Conservation (phyloP, 1,140 invertebrate genomes). For the Drosophila equinoxialis region DNA sequence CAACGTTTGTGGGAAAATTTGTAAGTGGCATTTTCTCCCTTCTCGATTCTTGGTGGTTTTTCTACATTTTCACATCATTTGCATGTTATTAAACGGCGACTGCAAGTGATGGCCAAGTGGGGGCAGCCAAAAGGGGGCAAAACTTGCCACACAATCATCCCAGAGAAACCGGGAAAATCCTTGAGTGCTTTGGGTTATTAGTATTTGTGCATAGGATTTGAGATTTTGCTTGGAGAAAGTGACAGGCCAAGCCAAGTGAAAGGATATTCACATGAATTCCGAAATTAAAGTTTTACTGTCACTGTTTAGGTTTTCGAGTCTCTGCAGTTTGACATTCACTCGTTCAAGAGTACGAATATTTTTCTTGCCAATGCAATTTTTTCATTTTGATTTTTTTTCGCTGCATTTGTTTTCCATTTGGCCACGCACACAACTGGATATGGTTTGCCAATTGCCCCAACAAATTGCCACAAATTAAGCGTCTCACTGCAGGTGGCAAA, state of each 20-base stretch:
- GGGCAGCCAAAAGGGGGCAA: not conserved
- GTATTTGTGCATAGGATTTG: conserved; percentile 52
- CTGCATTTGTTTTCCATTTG: conserved; percentile 1
- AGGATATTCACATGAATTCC: not conserved
- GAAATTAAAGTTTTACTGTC: not conserved
- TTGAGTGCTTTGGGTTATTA: conserved; percentile 27
- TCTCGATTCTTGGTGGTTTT: not conserved
- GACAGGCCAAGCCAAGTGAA: not conserved
- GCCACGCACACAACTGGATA: conserved; percentile 34
- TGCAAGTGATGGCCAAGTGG: not conserved
- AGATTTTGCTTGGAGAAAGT: conserved; percentile 29
- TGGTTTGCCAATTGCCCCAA: conserved; percentile 31
- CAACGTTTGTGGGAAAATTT: conserved; percentile 8
- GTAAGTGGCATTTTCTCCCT: conserved; percentile 36
- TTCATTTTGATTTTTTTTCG: not conserved
- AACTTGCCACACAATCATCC: too few species aligned
- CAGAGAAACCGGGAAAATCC: not conserved
- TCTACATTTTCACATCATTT: conserved; percentile 56
- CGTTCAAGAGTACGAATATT: not conserved
- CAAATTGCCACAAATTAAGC: conserved; percentile 73
- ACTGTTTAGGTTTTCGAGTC: not conserved
- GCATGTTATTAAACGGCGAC: conserved; percentile 51
- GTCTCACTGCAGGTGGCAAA: conserved; percentile 59
- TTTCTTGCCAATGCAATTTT: not conserved
- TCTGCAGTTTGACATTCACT: not conserved